Evolutionary conservation across 1,140 invertebrate genomes (phyloP).

Genomic region (Leguminivora glycinivorella): DNA sequence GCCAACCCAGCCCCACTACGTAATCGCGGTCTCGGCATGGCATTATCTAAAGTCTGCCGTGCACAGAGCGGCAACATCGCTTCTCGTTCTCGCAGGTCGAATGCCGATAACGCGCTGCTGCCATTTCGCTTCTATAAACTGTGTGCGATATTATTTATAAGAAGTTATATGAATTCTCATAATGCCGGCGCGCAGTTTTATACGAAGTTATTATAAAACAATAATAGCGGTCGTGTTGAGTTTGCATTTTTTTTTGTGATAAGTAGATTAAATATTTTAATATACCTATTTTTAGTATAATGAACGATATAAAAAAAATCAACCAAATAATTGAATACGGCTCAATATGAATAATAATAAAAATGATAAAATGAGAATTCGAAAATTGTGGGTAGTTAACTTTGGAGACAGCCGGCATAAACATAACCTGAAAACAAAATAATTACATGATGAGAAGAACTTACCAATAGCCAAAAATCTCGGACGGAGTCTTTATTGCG

Average conservation of each 20-base stretch:
- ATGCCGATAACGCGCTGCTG: slow-evolving; percentile 20
- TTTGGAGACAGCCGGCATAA: slow-evolving; percentile 12
- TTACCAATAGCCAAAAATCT: slow-evolving; percentile 1
- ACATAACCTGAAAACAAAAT: slow-evolving; percentile 25
- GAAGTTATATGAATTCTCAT: neutral
- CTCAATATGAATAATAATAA: neutral
- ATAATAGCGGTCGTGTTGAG: neutral
- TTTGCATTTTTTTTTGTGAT: neutral
- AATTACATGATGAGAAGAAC: neutral
- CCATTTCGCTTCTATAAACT: slow-evolving; percentile 17
- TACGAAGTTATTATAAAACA: neutral
- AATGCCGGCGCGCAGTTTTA: neutral
- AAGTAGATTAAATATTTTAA: neutral
- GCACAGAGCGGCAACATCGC: slow-evolving; percentile 19
- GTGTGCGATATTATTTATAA: slow-evolving; percentile 3
- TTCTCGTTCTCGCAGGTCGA: slow-evolving; percentile 17
- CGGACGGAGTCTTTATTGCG: neutral
- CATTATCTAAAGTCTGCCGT: slow-evolving; percentile 19
- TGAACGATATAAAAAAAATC: neutral
- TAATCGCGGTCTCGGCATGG: slow-evolving; percentile 13
- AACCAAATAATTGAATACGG: neutral
- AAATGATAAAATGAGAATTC: neutral
- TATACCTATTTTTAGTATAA: neutral
- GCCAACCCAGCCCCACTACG: slow-evolving; percentile 4
- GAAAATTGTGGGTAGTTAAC: slow-evolving; percentile 4